These are phyloP conservation scores for Eclectus roratus DNA, from an alignment of 2,113 vertebrate species.

Conservation along the genomic window DNA sequence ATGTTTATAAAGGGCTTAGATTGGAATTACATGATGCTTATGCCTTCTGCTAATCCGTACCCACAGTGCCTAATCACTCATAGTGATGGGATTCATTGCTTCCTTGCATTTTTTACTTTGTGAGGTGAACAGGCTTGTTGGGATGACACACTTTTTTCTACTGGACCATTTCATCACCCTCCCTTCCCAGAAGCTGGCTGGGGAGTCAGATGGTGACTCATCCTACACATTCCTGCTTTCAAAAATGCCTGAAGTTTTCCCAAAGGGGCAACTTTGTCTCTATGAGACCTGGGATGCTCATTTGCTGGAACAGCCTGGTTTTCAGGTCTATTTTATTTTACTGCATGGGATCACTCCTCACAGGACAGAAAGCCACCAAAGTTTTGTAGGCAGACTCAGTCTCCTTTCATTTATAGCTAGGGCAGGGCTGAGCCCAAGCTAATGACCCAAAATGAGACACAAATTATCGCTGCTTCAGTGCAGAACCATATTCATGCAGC, in stretches of 20 bases:
- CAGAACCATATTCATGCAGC: not conserved
- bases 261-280: not conserved
- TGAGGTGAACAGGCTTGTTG: not conserved
- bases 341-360: not conserved
- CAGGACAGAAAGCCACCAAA: not conserved
- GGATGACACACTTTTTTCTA: not conserved
- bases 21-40: not conserved
- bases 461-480: not conserved
- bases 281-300: not conserved
- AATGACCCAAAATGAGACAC: not conserved
- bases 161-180: not conserved
- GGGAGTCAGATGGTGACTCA: not conserved
- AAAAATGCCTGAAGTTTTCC: not conserved
- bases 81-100: not conserved
- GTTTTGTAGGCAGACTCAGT: not conserved
- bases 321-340: not conserved
- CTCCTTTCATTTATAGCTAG: not conserved
- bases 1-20: not conserved
- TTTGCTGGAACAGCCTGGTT: not conserved
- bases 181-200: not conserved
- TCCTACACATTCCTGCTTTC: not conserved
- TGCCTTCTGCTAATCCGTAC: not conserved
- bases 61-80: not conserved
- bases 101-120: not conserved
- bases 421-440: not conserved